These are phyloP conservation scores for Hyalella azteca DNA, from an alignment of 2,888 invertebrate genomes.

Conservation along the genomic window DNA sequence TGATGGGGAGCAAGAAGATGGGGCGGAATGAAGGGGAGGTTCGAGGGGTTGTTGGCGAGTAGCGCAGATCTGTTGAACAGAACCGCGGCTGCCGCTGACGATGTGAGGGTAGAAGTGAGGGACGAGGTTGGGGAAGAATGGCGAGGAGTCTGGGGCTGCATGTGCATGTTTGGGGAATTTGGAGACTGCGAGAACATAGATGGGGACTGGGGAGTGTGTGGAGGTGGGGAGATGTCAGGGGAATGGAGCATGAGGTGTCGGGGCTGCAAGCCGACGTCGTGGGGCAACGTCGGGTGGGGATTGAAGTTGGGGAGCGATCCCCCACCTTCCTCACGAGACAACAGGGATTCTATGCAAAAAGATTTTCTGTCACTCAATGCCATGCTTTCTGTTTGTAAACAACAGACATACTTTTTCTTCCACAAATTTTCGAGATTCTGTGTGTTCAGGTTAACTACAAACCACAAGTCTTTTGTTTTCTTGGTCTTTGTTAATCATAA, in stretches of 20 bases:
- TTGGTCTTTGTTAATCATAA: too few species aligned
- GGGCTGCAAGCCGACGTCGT: not conserved
- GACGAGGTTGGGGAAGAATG: conserved; percentile 39
- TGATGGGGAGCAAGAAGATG: conserved; percentile 54
- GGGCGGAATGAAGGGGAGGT: conserved; percentile 47
- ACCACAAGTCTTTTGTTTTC: too few species aligned
- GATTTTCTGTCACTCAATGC: conserved; percentile 52
- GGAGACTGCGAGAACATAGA: conserved; percentile 23
- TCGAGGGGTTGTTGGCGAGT: conserved; percentile 40
- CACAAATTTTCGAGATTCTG: too few species aligned
- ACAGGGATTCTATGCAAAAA: conserved; percentile 57
- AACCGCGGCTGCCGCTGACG: conserved; percentile 40
- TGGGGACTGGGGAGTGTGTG: conserved; percentile 24
- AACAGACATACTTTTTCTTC: too few species aligned
- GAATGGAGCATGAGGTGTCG: not conserved
- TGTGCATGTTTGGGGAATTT: conserved; percentile 27
- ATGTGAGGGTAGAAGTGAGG: conserved; percentile 19
- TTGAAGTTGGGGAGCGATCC: not conserved
- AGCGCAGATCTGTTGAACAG: conserved; percentile 42
- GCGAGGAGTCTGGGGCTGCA: conserved; percentile 46
- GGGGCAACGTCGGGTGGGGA: not conserved
- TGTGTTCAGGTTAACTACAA: too few species aligned
- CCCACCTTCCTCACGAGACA: conserved; percentile 50
- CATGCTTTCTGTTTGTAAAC: conserved; percentile 3
- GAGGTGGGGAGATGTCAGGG: conserved; percentile 24